These are phyloP conservation scores for Sinosuthora webbiana DNA, from an alignment of 2,113 vertebrate species.

Conservation along the genomic window DNA sequence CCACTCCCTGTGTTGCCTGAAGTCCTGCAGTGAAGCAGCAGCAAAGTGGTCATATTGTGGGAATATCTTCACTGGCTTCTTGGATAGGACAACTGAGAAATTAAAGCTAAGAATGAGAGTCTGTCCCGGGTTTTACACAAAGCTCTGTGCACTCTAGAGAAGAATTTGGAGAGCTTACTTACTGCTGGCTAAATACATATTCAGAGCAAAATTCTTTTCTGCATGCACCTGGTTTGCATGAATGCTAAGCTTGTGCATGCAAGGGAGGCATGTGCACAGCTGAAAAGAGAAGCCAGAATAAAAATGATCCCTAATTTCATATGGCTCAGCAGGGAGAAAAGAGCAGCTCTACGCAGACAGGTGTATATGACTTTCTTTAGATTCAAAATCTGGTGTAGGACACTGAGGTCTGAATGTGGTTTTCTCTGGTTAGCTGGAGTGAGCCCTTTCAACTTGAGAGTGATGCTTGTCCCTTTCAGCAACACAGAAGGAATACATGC, in stretches of 20 bases:
- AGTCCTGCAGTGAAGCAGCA: not conserved
- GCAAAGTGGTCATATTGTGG: fast-evolving
- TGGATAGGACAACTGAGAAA: not conserved
- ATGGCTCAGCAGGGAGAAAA: not conserved
- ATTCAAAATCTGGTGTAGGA: not conserved
- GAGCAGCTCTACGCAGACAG: not conserved
- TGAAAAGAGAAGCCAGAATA: not conserved
- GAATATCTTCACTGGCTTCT: not conserved
- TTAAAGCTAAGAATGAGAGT: not conserved
- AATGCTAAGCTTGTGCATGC: not conserved
- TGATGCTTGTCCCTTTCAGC: not conserved
- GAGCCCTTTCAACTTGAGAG: not conserved
- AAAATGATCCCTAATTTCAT: not conserved
- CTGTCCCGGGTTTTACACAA: not conserved
- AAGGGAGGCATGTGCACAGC: not conserved
- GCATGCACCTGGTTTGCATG: conserved; percentile 49
- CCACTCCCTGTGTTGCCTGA: not conserved
- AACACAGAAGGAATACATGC: not conserved
- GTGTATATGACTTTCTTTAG: not conserved
- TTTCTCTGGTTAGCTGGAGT: not conserved
- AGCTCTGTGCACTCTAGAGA: not conserved
- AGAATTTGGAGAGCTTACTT: conserved; percentile 4
- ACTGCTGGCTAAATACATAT: conserved; percentile 10
- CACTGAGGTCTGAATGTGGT: not conserved
- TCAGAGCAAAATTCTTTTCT: conserved; percentile 33